Evolutionary conservation across 1,140 invertebrate species (phyloP), one percentile per base, ranked within the genome.

Genomic region (Tyrophagus putrescentiae): DNA sequence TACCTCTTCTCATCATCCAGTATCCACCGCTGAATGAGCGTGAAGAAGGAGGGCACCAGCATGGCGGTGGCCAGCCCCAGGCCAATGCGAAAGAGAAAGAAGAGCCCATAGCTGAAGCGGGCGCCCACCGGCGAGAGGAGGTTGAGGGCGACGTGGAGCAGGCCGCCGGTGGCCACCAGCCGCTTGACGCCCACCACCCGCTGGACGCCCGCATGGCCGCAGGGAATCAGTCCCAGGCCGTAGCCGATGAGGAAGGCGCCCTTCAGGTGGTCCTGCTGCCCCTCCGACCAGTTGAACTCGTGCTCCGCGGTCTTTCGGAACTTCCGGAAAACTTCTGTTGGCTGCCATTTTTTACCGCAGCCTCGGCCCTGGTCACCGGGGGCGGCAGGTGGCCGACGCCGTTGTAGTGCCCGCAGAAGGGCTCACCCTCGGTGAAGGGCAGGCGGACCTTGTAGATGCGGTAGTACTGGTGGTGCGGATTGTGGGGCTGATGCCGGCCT

Each of bases 281-380:
- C 6, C 18, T 48, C 45, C 13, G 45, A 48, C 45, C 45, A 48
- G 45, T 48, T 29, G 21, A 48, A 48, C 45, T 48, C 45, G 7
- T 13, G 31, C 31, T 48, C 31, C 31, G 45, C 7, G n/a, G n/a
- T n/a, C n/a, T n/a, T n/a, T n/a, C n/a, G n/a, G n/a, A n/a, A n/a
- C n/a, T n/a, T n/a, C n/a, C n/a, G n/a, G n/a, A n/a, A n/a, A n/a
- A n/a, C n/a, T n/a, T n/a, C n/a, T n/a, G n/a, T n/a, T n/a, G n/a
- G n/a, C n/a, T n/a, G n/a, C n/a, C n/a, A n/a, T n/a, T n/a, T n/a
- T n/a, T n/a, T n/a, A n/a, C n/a, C n/a, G n/a, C n/a, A n/a, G n/a
- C n/a, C n/a, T n/a, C n/a, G n/a, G n/a, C n/a, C n/a, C n/a, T n/a
- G n/a, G n/a, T n/a, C n/a, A n/a, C n/a, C n/a, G n/a, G n/a, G n/a